Evolutionary conservation across 2,888 invertebrate species (phyloP).

Genomic region (Apamea epomidion): DNA sequence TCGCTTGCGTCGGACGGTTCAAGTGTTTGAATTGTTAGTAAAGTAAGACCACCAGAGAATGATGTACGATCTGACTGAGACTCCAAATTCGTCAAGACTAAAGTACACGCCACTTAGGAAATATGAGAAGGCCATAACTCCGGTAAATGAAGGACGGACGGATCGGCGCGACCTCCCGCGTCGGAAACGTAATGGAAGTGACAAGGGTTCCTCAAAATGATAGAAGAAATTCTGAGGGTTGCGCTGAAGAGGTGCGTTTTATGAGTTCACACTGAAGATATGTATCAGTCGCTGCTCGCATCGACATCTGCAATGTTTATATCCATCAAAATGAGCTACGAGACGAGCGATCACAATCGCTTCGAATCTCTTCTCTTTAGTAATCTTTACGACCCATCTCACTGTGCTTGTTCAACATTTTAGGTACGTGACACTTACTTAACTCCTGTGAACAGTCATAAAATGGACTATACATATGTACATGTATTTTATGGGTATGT

Average conservation of each 20-base stretch:
- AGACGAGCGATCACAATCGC: slow-evolving; percentile 57
- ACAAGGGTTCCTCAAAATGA: slow-evolving; percentile 89
- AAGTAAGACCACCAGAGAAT: slow-evolving; percentile 52
- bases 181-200: slow-evolving; percentile 87
- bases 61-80: slow-evolving; percentile 67
- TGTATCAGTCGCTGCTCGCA: slow-evolving; percentile 79
- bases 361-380: slow-evolving; percentile 52
- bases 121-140: slow-evolving; percentile 87
- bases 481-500: background rate
- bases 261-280: slow-evolving; percentile 80
- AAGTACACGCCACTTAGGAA: slow-evolving; percentile 83
- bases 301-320: slow-evolving; percentile 73
- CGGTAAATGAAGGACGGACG: slow-evolving; percentile 85
- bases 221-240: slow-evolving; percentile 86
- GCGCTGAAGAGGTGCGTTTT: slow-evolving; percentile 82
- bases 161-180: slow-evolving; percentile 81
- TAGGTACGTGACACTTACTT: slow-evolving; percentile 45
- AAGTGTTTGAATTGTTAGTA: slow-evolving; percentile 58
- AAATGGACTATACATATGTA: slow-evolving; percentile 11
- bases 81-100: slow-evolving; percentile 76
- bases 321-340: slow-evolving; percentile 49
- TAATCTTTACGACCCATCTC: slow-evolving; percentile 56
- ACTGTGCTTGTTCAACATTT: slow-evolving; percentile 38
- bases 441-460: slow-evolving; percentile 31
- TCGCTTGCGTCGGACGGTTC: slow-evolving; percentile 35